Conservation (phyloP, 2,888 invertebrate genomes). For the Mayetiola destructor region DNA sequence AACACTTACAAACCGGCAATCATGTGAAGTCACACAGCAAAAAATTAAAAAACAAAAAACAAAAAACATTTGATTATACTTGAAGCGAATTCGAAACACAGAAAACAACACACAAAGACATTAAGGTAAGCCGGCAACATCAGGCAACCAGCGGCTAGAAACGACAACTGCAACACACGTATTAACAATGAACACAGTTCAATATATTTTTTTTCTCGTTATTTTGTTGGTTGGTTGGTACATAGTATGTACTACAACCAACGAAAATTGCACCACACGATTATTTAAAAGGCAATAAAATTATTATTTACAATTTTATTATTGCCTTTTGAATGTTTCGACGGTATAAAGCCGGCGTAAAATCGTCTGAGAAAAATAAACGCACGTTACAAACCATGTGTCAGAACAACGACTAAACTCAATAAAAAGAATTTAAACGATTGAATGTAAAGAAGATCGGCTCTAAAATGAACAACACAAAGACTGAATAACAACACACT, state of each 20-base stretch:
- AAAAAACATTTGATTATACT: too few species aligned
- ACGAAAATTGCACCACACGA: constrained; percentile 12
- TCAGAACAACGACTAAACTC: not conserved
- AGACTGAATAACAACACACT: too few species aligned
- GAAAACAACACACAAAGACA: not conserved
- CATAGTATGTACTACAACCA: too few species aligned
- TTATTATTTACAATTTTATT: constrained; percentile 13
- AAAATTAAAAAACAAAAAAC: not conserved
- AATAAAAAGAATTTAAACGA: not conserved
- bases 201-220: too few species aligned
- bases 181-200: not conserved
- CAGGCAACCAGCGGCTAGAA: not conserved
- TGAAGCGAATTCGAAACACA: too few species aligned
- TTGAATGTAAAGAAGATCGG: constrained; percentile 3
- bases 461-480: too few species aligned
- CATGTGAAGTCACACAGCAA: not conserved
- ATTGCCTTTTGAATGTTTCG: constrained; percentile 10
- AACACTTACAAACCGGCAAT: constrained; percentile 3
- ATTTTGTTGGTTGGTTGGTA: not conserved
- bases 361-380: not conserved
- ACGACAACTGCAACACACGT: not conserved
- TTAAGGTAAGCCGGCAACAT: not conserved
- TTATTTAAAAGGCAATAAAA: constrained; percentile 12
- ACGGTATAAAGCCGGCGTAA: not conserved
- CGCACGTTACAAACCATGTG: constrained; percentile 4